Conservation (phyloP, 1,140 invertebrate genomes). For the Nymphalis io region DNA sequence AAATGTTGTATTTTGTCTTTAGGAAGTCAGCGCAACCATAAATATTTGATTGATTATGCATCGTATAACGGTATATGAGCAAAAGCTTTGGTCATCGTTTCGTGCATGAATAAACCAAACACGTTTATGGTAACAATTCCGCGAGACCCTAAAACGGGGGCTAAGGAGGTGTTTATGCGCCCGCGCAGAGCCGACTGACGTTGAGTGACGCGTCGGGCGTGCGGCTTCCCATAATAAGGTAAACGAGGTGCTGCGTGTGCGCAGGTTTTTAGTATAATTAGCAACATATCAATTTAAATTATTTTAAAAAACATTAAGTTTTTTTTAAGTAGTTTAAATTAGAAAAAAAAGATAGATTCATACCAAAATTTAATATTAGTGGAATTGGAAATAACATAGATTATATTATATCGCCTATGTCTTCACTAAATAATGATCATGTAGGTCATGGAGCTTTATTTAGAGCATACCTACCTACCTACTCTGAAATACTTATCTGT, state of each 20-base stretch:
- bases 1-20: background rate
- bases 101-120: conserved; percentile 36
- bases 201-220: conserved; percentile 66
- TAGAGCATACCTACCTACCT: too few species aligned
- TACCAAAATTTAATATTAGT: too few species aligned
- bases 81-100: conserved; percentile 19
- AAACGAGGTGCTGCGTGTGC: conserved; percentile 63
- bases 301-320: background rate
- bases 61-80: conserved; percentile 26
- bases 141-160: conserved; percentile 46
- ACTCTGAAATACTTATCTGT: too few species aligned
- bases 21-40: background rate
- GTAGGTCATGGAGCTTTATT: too few species aligned
- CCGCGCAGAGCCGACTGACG: conserved; percentile 50
- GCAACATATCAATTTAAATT: conserved; percentile 20
- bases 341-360: too few species aligned
- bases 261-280: conserved; percentile 52
- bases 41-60: conserved; percentile 25
- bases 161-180: conserved; percentile 48
- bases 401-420: too few species aligned
- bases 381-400: too few species aligned
- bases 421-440: too few species aligned
- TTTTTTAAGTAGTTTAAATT: too few species aligned
- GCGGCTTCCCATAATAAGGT: conserved; percentile 63
- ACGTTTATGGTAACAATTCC: conserved; percentile 29